Percentiles rank a stretch among this genome's conserved stretches.
These are phyloP conservation scores for Rotaria socialis DNA, from an alignment of 2,888 invertebrate genomes.

Conservation along the genomic window DNA sequence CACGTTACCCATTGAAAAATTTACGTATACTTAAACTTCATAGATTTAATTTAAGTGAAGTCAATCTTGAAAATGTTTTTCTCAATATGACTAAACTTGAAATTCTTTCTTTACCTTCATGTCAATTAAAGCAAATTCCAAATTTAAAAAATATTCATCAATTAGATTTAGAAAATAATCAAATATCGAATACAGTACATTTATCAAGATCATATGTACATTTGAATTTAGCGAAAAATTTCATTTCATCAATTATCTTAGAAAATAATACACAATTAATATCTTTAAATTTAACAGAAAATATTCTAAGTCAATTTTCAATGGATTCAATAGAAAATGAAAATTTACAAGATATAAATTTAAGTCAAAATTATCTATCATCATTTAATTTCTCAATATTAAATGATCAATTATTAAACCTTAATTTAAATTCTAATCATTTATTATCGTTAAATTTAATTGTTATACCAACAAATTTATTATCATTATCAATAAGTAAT, in stretches of 20 bases:
- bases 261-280: not conserved
- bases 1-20: constrained; percentile 27
- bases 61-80: not conserved
- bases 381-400: not conserved
- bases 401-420: not conserved
- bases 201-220: not conserved
- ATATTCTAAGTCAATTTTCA: no score
- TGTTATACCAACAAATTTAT: not conserved
- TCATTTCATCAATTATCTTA: not conserved
- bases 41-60: not conserved
- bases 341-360: not conserved
- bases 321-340: no score
- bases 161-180: constrained; percentile 30
- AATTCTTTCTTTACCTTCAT: not conserved
- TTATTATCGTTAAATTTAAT: not conserved
- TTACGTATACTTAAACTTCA: constrained; percentile 1
- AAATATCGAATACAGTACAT: not conserved
- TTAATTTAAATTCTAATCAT: not conserved
- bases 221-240: constrained; percentile 21
- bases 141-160: not conserved
- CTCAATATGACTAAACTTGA: constrained; percentile 12
- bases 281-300: not conserved
- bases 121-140: not conserved
- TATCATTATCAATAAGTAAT: not conserved
- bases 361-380: not conserved